Conservation (phyloP, 1,140 invertebrate genomes). For the Hermetia illucens region DNA sequence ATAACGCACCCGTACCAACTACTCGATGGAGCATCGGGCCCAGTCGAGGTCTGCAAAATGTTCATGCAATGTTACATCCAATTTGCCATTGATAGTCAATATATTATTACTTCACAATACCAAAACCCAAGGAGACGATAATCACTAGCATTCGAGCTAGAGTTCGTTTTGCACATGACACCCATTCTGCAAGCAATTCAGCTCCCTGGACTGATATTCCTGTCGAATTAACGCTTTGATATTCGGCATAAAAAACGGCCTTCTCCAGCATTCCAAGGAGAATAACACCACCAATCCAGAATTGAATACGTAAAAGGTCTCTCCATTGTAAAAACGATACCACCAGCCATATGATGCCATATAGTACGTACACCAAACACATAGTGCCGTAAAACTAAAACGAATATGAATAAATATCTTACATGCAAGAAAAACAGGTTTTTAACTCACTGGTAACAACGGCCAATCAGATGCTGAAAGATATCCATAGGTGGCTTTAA, state of each 20-base stretch:
- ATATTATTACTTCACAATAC: constrained; percentile 87
- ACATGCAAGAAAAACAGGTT: neutral
- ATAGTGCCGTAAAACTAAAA: constrained; percentile 79
- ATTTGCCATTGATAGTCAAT: neutral
- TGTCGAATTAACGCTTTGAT: constrained; percentile 61
- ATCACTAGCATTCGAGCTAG: constrained; percentile 85
- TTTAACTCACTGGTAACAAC: constrained; percentile 41
- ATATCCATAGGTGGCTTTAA: constrained; percentile 51
- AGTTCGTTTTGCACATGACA: constrained; percentile 70
- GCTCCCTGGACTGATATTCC: constrained; percentile 52
- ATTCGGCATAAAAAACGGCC: constrained; percentile 83
- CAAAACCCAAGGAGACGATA: constrained; percentile 86
- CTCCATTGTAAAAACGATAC: constrained; percentile 78
- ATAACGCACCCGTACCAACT: constrained; percentile 64
- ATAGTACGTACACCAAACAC: constrained; percentile 73
- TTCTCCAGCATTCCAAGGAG: constrained; percentile 72
- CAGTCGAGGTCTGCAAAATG: constrained; percentile 54
- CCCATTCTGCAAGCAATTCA: constrained; percentile 69
- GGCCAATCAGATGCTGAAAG: constrained; percentile 63
- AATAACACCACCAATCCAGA: constrained; percentile 87
- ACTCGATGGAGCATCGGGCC: constrained; percentile 76
- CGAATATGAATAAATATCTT: constrained; percentile 1
- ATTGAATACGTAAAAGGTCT: constrained; percentile 84
- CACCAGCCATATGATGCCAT: constrained; percentile 70
- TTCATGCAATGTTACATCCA: constrained; percentile 5